Evolutionary conservation across 2,888 invertebrate species (phyloP), one percentile per base, ranked within the genome.

Genomic region (Dinocampus coccinellae): DNA sequence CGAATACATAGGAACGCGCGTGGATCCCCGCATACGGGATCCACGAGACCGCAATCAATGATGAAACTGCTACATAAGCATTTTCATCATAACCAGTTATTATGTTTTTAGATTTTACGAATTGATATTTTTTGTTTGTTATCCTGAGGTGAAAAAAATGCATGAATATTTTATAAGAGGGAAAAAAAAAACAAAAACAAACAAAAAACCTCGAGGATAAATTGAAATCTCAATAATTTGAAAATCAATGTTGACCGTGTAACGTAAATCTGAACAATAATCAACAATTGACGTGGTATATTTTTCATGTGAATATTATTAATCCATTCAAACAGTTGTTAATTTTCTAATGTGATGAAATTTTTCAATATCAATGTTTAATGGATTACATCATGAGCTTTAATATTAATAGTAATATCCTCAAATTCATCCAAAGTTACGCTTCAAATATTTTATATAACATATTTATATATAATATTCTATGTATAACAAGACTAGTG

Each of bases 1-100:
- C 90, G 88, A 73, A 90, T 88, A 75, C 88, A 86, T 87, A 89
- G 88, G 88, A 85, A 85, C 81, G 81, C 83, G 77, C 83, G 78
- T 82, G 83, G 85, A 82, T 83, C 85, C 82, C 76, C 79, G 79
- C 72, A 72, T 83, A 83, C 80, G 76, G 81, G 83, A 75, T 82
- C 81, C 83, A 80, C 77, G 77, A 77, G 62, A 69, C 75, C 58
- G 64, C 73, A 53, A 73, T 76, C 52, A 74, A 73, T 29, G 76
- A 77, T 66, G 77, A 77, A 71, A 76, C 76, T 70, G 70, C 73
- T 34, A 58, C 77, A 58, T 77, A 72, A 75, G 24, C 36, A 42
- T 52, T 42, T 39, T 69, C n/a, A n/a, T n/a, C n/a, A n/a, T n/a
- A n/a, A n/a, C n/a, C n/a, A n/a, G n/a, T n/a, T n/a, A n/a, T n/a